Base-by-base conservation (phyloP, 37 sponge, comb jelly and placozoan genomes). In the Cliona cf. orientalis region DNA sequence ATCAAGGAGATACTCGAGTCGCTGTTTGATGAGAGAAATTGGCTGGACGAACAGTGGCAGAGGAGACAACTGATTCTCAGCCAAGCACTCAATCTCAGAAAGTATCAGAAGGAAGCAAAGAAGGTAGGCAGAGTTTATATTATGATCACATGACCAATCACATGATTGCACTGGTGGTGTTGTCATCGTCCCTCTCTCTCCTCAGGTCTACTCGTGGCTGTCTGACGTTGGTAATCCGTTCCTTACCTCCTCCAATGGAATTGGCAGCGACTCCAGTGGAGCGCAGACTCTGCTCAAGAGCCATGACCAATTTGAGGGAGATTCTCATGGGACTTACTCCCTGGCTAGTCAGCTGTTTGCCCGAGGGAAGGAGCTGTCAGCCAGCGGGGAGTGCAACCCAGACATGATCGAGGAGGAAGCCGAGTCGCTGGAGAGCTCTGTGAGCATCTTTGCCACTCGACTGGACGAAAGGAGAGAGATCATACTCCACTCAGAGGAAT, bases 391-490 rank as follows among this genome's bases (percentile, higher is more conserved):
- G 55, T 76, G 81, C 32, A 36, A 72, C 6, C 64, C 72, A 1
- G 82, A 61, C 5, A 23, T 46, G 61, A 76, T 91, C 44, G 67
- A 81, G 46, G 66, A 70, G 3, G 91, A 91, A 58, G 56, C 60
- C 0, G 7, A 22, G 4, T 9, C 77, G 2, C 81, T 91, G 21
- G 77, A 80, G 63, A 49, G n/a, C 9, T 44, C 49, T 9, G 58
- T 86, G 46, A 29, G 76, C 29, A 38, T 12, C 55, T 91, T 91
- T 71, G 77, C 76, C 21, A 5, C 26, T 14, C 39, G 59, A 5
- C 65, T 91, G 70, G 81, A 80, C 62, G 83, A 76, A 4, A 41
- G 83, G 57, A 91, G 91, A 37, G 83, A 91, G 58, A 69, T 86
- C 58, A 63, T 91, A 21, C 57, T 86, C 22, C 64, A 72, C 21